Conservation (phyloP, 2,888 invertebrate species). For the Calameuta pallipes region DNA sequence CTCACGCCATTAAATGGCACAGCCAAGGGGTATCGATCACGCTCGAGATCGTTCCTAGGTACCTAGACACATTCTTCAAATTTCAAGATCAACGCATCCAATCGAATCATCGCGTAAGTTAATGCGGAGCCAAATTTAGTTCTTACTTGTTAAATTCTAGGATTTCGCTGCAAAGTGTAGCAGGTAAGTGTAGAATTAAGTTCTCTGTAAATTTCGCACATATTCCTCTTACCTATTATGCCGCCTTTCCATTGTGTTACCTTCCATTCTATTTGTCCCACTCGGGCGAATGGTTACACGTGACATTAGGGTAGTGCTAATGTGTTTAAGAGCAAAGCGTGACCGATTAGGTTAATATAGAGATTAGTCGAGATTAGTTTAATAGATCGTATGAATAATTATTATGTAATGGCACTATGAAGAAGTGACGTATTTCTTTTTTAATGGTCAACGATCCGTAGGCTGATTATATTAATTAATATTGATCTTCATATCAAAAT, state of each 20-base stretch:
- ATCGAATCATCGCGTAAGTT: background rate
- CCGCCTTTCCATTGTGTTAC: background rate
- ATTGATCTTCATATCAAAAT: background rate
- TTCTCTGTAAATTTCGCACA: background rate
- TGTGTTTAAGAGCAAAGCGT: background rate
- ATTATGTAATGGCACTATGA: background rate
- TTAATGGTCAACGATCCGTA: background rate
- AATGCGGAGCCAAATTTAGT: background rate
- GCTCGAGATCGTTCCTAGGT: background rate
- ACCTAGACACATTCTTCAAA: background rate
- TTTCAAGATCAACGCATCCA: background rate
- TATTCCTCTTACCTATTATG: background rate
- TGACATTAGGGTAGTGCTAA: background rate
- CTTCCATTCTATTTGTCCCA: background rate
- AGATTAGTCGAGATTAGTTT: background rate
- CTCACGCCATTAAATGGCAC: background rate
- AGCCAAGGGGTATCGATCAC: background rate
- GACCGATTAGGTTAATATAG: background rate
- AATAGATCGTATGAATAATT: background rate
- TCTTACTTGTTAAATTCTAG: background rate
- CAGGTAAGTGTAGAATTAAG: background rate
- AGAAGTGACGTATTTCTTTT: background rate
- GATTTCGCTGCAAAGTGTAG: background rate
- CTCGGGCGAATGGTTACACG: background rate
- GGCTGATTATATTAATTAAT: background rate